Base-by-base conservation (phyloP, 2,797 vertebrate species). In the Catamblyrhynchus diadema region DNA sequence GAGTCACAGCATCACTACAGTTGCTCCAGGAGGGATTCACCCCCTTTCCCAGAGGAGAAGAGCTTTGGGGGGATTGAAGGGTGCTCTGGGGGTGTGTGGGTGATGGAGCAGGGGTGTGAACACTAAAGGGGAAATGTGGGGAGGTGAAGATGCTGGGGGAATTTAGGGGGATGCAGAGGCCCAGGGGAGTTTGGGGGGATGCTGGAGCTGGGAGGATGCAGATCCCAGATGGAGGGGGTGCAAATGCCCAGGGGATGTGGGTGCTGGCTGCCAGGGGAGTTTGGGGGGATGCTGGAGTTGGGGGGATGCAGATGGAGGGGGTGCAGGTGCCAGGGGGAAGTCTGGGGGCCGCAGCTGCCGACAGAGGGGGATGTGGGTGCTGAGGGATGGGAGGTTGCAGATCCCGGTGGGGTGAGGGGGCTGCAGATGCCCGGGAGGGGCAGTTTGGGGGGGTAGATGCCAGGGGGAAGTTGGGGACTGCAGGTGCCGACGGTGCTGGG, bases 401-500 rank as follows among this genome's bases (percentile, higher is more conserved):
- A 25, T 41, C 32, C 37, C 25, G 50, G 5, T 51, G 42, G 8
- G 12, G 16, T 57, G 28, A 12, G 18, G 14, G 14, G 8, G 33
- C 21, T 50, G 45, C 14, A 42, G 37, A 4, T 4, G 9, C 35
- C 14, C 5, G 8, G 21, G 20, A n/a, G 12, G 50, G 13, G 9
- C 12, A 14, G 23, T 24, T 47, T 28, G 21, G 64, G 44, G 42
- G 7, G 10, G 23, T 24, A 22, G 39, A 8, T 20, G 6, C 25
- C 2, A 2, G 22, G 16, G 23, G 37, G 18, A 14, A 8, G 6
- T 5, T 51, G 64, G 33, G 33, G 25, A 50, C 65, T 39, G 27
- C 0, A 2, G 25, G 33, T 53, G 50, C 44, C 2, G 7, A 41
- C 6, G 15, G 30, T 39, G 33, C 24, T 1, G 5, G 42, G 42